Evolutionary conservation across 1,140 invertebrate species (phyloP).

Genomic region (Anagrus nilaparvatae): DNA sequence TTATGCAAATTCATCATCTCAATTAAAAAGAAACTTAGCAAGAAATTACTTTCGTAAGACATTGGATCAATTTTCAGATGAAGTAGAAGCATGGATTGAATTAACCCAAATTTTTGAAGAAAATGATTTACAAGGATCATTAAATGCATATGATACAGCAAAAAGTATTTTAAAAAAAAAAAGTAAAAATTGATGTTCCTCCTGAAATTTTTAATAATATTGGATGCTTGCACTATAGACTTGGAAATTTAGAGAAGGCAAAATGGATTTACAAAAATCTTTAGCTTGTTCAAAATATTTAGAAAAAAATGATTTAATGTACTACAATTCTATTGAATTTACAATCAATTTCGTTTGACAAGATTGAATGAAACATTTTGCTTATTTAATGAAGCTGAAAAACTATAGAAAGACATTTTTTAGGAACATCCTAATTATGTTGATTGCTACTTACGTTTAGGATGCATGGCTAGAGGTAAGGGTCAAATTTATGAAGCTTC

Average conservation of each 20-base stretch:
- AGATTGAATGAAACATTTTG: slow-evolving; percentile 87
- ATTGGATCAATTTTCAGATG: slow-evolving; percentile 94
- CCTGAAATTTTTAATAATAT: slow-evolving; percentile 98
- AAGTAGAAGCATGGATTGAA: slow-evolving; percentile 99
- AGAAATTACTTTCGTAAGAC: slow-evolving; percentile 84
- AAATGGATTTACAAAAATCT: slow-evolving; percentile 78
- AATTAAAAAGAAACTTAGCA: slow-evolving; percentile 84
- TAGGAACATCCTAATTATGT: slow-evolving; percentile 98
- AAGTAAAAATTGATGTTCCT: slow-evolving; percentile 87
- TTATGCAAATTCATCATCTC: slow-evolving; percentile 83
- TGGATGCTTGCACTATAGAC: slow-evolving; percentile 85
- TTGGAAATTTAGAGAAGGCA: slow-evolving; percentile 73
- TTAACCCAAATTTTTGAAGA: slow-evolving; percentile 95
- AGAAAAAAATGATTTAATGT: slow-evolving; percentile 77
- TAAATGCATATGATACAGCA: slow-evolving; percentile 91
- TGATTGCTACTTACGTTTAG: slow-evolving; percentile 85
- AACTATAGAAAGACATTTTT: slow-evolving; percentile 92
- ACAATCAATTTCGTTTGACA: slow-evolving; percentile 92
- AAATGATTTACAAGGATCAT: slow-evolving; percentile 73
- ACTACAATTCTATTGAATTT: slow-evolving; percentile 92
- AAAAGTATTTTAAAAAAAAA: slow-evolving; percentile 88
- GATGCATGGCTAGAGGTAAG: slow-evolving; percentile 95
- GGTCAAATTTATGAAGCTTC: slow-evolving; percentile 98
- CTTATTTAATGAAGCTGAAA: slow-evolving; percentile 88
- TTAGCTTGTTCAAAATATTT: slow-evolving; percentile 69